These are phyloP conservation scores for Crambe crambe DNA, from an alignment of 37 sponge, comb jelly and placozoan species.

Conservation along the genomic window DNA sequence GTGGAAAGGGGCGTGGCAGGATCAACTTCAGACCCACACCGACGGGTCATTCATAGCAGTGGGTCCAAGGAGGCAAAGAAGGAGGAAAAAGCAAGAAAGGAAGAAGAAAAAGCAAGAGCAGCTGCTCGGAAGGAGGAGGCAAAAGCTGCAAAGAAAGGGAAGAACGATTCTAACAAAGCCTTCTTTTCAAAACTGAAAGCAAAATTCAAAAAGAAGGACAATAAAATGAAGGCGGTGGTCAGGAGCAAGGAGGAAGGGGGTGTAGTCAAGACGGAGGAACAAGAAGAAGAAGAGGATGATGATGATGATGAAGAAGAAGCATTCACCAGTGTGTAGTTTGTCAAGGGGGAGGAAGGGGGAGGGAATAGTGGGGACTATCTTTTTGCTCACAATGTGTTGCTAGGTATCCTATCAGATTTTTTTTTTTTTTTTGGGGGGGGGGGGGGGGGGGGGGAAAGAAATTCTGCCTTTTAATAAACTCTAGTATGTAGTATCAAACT, in stretches of 20 bases:
- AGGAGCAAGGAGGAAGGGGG: neutral
- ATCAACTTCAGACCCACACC: neutral
- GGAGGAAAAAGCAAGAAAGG: conserved; percentile 9
- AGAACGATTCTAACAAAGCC: conserved; percentile 8
- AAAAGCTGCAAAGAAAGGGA: conserved; percentile 2
- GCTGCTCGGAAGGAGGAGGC: neutral
- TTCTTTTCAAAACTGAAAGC: conserved; percentile 58
- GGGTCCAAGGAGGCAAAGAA: conserved; percentile 3
- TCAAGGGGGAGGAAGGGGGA: neutral
- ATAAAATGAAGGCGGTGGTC: neutral
- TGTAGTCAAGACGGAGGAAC: neutral
- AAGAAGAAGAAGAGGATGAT: neutral
- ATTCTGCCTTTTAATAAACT: too few species aligned
- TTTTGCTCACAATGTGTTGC: too few species aligned
- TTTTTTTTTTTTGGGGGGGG: too few species aligned
- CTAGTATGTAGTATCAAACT: too few species aligned
- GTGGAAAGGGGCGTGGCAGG: too few species aligned
- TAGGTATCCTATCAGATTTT: too few species aligned
- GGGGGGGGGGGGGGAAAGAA: too few species aligned
- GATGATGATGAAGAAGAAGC: neutral
- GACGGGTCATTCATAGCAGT: neutral
- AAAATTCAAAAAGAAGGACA: conserved; percentile 33
- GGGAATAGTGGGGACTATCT: neutral
- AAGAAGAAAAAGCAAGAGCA: conserved; percentile 24
- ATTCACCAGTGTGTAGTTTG: neutral